These are phyloP conservation scores for Cantharis rufa DNA, from an alignment of 2,888 invertebrate genomes.

Conservation along the genomic window DNA sequence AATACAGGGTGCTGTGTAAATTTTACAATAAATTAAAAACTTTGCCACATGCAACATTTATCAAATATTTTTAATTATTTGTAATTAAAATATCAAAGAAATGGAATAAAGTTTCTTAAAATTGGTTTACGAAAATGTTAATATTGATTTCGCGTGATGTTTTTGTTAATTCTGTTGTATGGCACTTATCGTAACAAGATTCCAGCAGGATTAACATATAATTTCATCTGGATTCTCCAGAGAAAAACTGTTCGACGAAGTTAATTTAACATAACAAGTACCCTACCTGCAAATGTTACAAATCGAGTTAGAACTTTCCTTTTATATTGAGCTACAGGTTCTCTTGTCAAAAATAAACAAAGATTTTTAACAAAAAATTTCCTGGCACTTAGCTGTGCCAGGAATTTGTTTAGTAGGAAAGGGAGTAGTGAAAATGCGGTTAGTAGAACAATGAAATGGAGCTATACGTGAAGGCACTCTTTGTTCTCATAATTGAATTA, in stretches of 20 bases:
- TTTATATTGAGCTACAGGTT: neutral
- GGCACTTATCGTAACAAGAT: neutral
- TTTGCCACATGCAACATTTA: too few relatives aligned
- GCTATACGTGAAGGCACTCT: neutral
- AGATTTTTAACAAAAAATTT: neutral
- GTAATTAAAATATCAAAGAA: too few relatives aligned
- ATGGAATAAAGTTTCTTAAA: too few relatives aligned
- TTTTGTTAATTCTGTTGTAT: neutral
- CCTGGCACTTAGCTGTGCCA: too few relatives aligned
- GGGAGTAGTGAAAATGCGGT: neutral
- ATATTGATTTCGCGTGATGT: neutral
- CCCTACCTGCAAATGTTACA: neutral
- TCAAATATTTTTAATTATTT: too few relatives aligned
- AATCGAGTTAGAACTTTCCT: neutral
- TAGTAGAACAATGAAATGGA: neutral
- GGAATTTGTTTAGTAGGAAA: neutral
- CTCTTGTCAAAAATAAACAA: neutral
- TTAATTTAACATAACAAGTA: neutral
- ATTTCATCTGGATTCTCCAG: neutral
- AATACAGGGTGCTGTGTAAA: neutral
- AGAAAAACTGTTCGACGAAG: neutral
- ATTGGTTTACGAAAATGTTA: too few relatives aligned
- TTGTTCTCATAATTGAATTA: neutral
- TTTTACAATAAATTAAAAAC: neutral
- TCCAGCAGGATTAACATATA: neutral